Conservation (phyloP, 2,113 vertebrate species). For the Pollachius pollachius region DNA sequence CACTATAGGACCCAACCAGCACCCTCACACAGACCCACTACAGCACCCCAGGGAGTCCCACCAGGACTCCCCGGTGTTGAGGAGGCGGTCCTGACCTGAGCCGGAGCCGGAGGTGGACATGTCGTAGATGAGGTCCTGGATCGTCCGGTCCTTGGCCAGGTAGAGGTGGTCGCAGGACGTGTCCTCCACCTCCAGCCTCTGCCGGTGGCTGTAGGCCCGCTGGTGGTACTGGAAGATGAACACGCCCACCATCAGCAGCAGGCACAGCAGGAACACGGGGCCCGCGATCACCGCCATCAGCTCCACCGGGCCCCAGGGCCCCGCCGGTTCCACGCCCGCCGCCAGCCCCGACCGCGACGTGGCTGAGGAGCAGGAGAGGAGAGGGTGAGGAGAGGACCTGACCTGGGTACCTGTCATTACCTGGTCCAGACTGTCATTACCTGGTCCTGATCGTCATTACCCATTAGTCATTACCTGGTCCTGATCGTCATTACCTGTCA, state of each 20-base stretch:
- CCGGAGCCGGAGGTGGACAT: constrained; percentile 95
- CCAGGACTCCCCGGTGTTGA: no score
- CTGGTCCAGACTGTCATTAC: no score
- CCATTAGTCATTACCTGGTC: no score
- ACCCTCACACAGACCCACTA: neutral
- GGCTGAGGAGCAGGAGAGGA: constrained; percentile 31
- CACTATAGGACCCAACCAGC: neutral
- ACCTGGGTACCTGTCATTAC: neutral
- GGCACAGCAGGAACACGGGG: constrained; percentile 85
- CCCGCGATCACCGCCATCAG: constrained; percentile 87
- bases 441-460: no score
- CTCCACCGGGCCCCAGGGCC: constrained; percentile 88
- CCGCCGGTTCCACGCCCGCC: constrained; percentile 53
- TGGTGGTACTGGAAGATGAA: constrained; percentile 90
- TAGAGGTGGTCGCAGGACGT: constrained; percentile 92
- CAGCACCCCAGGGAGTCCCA: no score
- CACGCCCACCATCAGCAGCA: constrained; percentile 82
- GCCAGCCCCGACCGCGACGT: constrained; percentile 18
- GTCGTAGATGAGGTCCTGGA: constrained; percentile 95
- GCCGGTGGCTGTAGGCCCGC: constrained; percentile 87
- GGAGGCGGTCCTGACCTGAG: constrained; percentile 74
- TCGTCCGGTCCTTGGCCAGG: constrained; percentile 90
- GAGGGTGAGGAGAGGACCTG: neutral
- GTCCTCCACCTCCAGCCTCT: constrained; percentile 90
- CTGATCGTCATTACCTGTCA: no score